Percentiles rank a stretch among this genome's conserved stretches.
These are phyloP conservation scores for Zaprionus africanus DNA, from an alignment of 1,140 invertebrate genomes.

Conservation along the genomic window DNA sequence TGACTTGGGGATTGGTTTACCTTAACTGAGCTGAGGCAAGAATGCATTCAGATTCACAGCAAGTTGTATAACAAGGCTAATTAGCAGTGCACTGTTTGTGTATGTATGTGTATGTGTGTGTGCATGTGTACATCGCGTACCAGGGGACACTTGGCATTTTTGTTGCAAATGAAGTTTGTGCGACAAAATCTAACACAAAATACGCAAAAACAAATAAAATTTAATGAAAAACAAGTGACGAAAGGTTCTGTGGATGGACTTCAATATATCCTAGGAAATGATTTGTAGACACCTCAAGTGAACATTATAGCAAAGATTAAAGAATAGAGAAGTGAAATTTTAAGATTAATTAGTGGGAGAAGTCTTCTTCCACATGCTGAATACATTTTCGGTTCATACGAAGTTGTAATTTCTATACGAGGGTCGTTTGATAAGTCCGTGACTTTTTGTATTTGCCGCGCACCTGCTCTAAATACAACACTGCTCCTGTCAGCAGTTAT, in stretches of 20 bases:
- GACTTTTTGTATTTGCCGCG: too few species aligned
- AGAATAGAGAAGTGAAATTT: too few species aligned
- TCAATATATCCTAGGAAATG: neutral
- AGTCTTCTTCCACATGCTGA: too few species aligned
- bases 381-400: too few species aligned
- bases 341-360: too few species aligned
- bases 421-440: too few species aligned
- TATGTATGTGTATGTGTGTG: neutral
- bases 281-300: neutral
- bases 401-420: too few species aligned
- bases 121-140: neutral
- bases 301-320: neutral
- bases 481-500: too few species aligned
- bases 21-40: constrained; percentile 46
- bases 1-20: constrained; percentile 32
- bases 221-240: neutral
- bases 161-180: constrained; percentile 49
- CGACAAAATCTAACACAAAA: constrained; percentile 12
- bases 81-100: constrained; percentile 47
- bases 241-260: neutral
- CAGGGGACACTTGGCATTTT: constrained; percentile 54
- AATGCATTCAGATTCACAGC: constrained; percentile 76
- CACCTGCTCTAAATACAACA: too few species aligned
- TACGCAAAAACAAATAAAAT: constrained; percentile 5
- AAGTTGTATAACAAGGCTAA: constrained; percentile 72